Percentiles rank a stretch among this genome's conserved stretches.
phyloP scores from a whole-genome alignment of 1,140 invertebrate species.

The Lordiphosa stackelbergi region DNA sequence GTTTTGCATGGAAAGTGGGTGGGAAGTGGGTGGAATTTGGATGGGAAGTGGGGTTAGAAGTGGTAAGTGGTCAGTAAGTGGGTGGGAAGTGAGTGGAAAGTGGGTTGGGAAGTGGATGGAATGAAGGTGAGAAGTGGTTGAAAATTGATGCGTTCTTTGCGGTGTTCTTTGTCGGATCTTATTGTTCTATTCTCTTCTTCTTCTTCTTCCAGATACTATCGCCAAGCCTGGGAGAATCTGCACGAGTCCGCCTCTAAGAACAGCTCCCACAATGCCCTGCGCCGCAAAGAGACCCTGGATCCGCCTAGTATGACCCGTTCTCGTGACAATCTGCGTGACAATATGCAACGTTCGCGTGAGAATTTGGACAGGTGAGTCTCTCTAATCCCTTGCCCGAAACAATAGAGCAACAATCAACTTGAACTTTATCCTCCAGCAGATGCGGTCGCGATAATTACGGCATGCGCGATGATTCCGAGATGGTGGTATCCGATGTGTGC shows the following conservation, averaged over 20 bases:
- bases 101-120: too few relatives aligned
- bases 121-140: too few relatives aligned
- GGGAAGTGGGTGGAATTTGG: too few relatives aligned
- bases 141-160: too few relatives aligned
- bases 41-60: too few relatives aligned
- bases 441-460: slow-evolving; percentile 80
- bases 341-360: slow-evolving; percentile 76
- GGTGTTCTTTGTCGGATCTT: too few relatives aligned
- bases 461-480: slow-evolving; percentile 87
- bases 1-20: too few relatives aligned
- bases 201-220: slow-evolving; percentile 81
- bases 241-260: slow-evolving; percentile 85
- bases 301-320: slow-evolving; percentile 79
- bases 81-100: too few relatives aligned
- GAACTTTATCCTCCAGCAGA: slow-evolving; percentile 17
- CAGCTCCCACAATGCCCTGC: slow-evolving; percentile 78
- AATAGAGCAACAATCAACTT: background rate
- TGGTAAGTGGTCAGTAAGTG: too few relatives aligned
- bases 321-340: slow-evolving; percentile 76
- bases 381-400: background rate
- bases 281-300: slow-evolving; percentile 85
- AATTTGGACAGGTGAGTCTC: slow-evolving; percentile 77
- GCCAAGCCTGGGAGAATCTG: slow-evolving; percentile 94
- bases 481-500: slow-evolving; percentile 86
- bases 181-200: too few relatives aligned